These are phyloP conservation scores for Psittacula cyanocephala DNA, from an alignment of 2,113 vertebrate species.

Conservation along the genomic window DNA sequence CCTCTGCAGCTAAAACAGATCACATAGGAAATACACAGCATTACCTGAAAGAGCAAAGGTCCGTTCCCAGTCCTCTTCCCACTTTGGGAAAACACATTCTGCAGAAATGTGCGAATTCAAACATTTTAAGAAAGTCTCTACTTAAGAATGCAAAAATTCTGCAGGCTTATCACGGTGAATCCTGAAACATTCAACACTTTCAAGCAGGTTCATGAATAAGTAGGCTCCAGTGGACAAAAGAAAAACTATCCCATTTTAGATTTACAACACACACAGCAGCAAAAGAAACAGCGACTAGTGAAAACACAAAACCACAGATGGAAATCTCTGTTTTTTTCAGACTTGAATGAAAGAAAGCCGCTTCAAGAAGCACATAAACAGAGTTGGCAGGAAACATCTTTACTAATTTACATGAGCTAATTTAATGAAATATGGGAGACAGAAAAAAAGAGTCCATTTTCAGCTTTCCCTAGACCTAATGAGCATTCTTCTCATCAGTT, in stretches of 20 bases:
- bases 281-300: not conserved
- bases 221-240: not conserved
- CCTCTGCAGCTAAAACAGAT: not conserved
- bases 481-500: not conserved
- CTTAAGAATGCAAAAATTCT: not conserved
- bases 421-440: not conserved
- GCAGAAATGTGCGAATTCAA: not conserved
- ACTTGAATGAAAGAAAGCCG: not conserved
- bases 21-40: not conserved
- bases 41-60: not conserved
- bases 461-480: not conserved
- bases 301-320: not conserved
- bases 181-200: not conserved
- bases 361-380: not conserved
- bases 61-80: not conserved
- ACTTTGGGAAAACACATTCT: not conserved
- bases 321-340: not conserved
- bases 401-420: slow-evolving; percentile 8
- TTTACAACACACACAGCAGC: not conserved
- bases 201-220: not conserved
- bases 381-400: not conserved
- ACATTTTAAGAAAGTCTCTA: not conserved
- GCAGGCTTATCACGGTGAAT: not conserved
- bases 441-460: not conserved
- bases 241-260: not conserved